phyloP scores from a whole-genome alignment of 2,113 vertebrate genomes.

The Syrmaticus mikado region DNA sequence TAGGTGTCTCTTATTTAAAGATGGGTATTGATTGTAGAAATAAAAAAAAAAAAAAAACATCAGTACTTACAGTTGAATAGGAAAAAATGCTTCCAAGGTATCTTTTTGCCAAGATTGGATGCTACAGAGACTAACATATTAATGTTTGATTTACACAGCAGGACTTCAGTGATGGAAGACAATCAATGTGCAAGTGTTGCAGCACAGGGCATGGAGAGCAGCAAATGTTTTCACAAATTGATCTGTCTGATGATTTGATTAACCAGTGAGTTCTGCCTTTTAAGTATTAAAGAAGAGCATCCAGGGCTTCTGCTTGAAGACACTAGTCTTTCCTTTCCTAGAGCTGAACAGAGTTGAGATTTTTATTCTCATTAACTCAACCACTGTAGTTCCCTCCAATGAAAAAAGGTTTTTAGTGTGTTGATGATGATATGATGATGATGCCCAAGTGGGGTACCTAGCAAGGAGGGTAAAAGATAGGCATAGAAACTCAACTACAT shows the following conservation, averaged over 20 bases:
- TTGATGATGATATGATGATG: not conserved
- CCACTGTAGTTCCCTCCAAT: not conserved
- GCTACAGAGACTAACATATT: not conserved
- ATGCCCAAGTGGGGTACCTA: not conserved
- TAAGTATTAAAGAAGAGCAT: not conserved
- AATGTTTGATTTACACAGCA: constrained; percentile 14
- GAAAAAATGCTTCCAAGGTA: not conserved
- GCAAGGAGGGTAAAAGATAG: constrained; percentile 8
- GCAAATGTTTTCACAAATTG: not conserved
- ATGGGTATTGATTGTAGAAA: not conserved
- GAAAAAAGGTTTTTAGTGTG: constrained; percentile 2
- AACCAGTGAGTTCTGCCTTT: not conserved
- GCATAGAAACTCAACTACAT: not conserved
- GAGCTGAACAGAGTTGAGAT: not conserved
- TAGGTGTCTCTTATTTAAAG: not conserved
- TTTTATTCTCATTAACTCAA: not conserved
- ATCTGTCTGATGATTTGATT: not conserved
- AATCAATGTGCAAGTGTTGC: not conserved
- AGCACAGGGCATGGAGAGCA: not conserved
- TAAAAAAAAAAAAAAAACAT: not conserved
- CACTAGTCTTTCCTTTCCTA: not conserved
- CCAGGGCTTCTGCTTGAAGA: not conserved
- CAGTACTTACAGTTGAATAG: not conserved
- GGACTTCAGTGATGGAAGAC: not conserved
- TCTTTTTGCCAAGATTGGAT: not conserved